Evolutionary conservation across 2,888 invertebrate genomes (phyloP).

Genomic region (Geotrupes spiniger): DNA sequence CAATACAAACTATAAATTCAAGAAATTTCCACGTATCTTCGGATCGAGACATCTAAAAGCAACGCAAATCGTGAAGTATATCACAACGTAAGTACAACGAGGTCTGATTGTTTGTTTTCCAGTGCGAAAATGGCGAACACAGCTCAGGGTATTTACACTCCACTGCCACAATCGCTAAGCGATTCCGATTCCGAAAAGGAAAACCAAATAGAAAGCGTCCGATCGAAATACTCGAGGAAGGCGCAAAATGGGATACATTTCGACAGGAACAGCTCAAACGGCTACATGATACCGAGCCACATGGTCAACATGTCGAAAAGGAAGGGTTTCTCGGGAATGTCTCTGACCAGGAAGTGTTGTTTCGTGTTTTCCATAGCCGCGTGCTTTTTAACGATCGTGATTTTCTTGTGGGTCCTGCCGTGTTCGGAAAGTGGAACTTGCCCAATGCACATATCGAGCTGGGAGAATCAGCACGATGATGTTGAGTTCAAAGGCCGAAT

Average conservation of each 20-base stretch:
- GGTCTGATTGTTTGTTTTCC: too few species aligned
- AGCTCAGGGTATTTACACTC: conserved; percentile 64
- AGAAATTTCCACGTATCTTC: too few species aligned
- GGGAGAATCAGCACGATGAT: conserved; percentile 66
- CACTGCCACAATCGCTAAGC: conserved; percentile 72
- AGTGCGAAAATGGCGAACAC: conserved; percentile 36
- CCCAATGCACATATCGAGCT: conserved; percentile 62
- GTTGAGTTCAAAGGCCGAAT: conserved; percentile 69
- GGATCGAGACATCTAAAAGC: too few species aligned
- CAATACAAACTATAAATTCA: too few species aligned
- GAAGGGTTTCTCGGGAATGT: conserved; percentile 53
- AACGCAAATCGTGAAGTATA: too few species aligned
- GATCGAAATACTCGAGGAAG: conserved; percentile 22
- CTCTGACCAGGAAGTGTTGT: conserved; percentile 63
- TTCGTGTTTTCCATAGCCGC: conserved; percentile 69
- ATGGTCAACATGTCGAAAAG: conserved; percentile 34
- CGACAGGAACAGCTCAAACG: conserved; percentile 24
- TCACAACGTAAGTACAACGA: too few species aligned
- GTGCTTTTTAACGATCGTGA: conserved; percentile 67
- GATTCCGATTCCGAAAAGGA: conserved; percentile 80
- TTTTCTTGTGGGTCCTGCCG: conserved; percentile 74
- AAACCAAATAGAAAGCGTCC: conserved; percentile 45
- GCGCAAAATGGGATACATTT: conserved; percentile 28
- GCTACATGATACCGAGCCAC: conserved; percentile 29
- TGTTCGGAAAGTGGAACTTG: conserved; percentile 71